phyloP scores from a whole-genome alignment of 2,113 vertebrate genomes.

The Serinus canaria region DNA sequence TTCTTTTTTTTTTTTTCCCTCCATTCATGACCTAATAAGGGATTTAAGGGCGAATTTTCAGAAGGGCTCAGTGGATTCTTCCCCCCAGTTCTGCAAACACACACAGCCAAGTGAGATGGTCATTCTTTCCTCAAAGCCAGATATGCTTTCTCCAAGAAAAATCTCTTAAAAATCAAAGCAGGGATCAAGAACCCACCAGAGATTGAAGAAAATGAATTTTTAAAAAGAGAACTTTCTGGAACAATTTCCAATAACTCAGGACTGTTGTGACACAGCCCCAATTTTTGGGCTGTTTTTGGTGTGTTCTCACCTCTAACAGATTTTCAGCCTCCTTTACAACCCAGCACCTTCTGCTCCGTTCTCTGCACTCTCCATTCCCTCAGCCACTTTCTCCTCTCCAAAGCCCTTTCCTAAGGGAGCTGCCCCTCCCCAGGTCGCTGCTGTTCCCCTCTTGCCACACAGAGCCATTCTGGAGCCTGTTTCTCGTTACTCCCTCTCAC shows the following conservation, averaged over 20 bases:
- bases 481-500: conserved; percentile 52
- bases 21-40: conserved; percentile 4
- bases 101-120: neutral
- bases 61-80: neutral
- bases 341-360: neutral
- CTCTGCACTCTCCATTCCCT: neutral
- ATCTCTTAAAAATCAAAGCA: neutral
- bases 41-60: neutral
- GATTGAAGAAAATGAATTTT: neutral
- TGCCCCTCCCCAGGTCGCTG: neutral
- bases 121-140: neutral
- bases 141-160: neutral
- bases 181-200: neutral
- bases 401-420: neutral
- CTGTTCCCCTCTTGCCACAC: neutral
- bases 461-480: conserved; percentile 23
- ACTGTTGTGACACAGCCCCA: neutral
- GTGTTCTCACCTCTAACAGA: neutral
- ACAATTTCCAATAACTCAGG: neutral
- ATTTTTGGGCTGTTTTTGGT: neutral
- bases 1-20: neutral
- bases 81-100: neutral
- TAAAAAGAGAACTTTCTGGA: neutral
- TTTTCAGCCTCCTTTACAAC: neutral
- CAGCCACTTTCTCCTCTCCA: neutral